Evolutionary conservation across 2,888 invertebrate species (phyloP), one percentile per base, ranked within the genome.

Genomic region (Aleiodes alternator): DNA sequence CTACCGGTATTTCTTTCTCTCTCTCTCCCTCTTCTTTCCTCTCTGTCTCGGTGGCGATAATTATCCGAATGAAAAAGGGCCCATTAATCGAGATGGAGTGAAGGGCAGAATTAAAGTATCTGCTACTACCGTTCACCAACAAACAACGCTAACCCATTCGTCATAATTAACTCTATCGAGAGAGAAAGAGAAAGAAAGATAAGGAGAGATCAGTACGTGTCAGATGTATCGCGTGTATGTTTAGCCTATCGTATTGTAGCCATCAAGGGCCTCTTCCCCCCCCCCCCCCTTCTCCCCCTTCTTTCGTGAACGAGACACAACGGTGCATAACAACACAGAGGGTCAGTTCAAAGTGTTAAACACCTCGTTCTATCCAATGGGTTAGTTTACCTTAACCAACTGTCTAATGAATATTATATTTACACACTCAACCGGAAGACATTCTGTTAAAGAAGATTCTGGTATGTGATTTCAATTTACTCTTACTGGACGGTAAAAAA

Each of bases 111-210:
- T 14, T 71, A 5, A 50, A 56, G 57, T 48, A 16, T 23, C 11
- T 64, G 64, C 64, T 55, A 8, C 73, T 75, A 75, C 75, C 57
- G 75, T 70, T 53, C 56, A 34, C 38, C 29, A 66, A 73, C 56
- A 73, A 55, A 55, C 51, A 50, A 31, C 29, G 34, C 56, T 66
- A 51, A 38, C 69, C 38, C 77, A 77, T 77, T 72, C 71, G 75
- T 77, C 77, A 77, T 77, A 75, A 75, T 77, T 77, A 77, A 77
- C 75, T 75, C 64, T 56, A 55, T 34, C 29, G 23, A 43, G 56
- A 66, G 74, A 74, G 29, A 59, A 11, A 16, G 56, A 66, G 73
- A 73, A 16, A 38, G 38, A 59, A 9, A 31, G 16, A 43, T 23
- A 23, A 23, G 23, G 55, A 66, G 69, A 74, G 29, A 43, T 43